Conservation (phyloP, 2,797 vertebrate species). For the Enteromius trimaculatus region DNA sequence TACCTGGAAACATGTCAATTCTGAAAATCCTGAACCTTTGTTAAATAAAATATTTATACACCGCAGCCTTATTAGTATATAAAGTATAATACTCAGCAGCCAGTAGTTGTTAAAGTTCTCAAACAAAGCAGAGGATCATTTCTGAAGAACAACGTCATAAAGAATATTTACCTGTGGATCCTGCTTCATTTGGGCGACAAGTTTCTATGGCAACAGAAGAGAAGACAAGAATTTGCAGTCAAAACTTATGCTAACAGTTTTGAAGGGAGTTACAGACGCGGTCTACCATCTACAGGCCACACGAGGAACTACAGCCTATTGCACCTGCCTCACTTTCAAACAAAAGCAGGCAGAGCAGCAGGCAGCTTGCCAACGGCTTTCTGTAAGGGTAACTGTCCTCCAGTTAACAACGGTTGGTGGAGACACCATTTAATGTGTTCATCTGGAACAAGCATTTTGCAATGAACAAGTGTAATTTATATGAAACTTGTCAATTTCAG, state of each 20-base stretch:
- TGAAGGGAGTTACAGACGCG: slow-evolving; percentile 27
- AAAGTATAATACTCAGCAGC: background rate
- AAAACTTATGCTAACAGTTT: slow-evolving; percentile 38
- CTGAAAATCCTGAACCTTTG: background rate
- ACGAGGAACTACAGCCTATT: slow-evolving; percentile 40
- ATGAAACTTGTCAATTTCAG: background rate
- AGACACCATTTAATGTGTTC: background rate
- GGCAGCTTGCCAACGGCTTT: slow-evolving; percentile 19
- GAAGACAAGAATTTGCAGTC: slow-evolving; percentile 13
- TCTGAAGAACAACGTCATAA: background rate
- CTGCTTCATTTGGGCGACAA: slow-evolving; percentile 99
- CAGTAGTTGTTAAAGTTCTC: slow-evolving; percentile 4
- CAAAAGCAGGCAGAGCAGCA: slow-evolving; percentile 26
- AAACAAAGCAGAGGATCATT: slow-evolving; percentile 2
- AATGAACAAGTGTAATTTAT: background rate
- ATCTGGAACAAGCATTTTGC: background rate
- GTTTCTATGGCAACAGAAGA: slow-evolving; percentile 83
- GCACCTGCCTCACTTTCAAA: slow-evolving; percentile 41
- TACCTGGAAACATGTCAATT: background rate
- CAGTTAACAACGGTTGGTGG: slow-evolving; percentile 12
- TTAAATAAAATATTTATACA: slow-evolving; percentile 11
- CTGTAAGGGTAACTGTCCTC: slow-evolving; percentile 1
- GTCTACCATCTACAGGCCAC: slow-evolving; percentile 66
- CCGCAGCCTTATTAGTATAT: background rate
- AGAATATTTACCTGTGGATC: slow-evolving; percentile 91